These are phyloP conservation scores for Psammodynastes pulverulentus DNA, from an alignment of 2,113 vertebrate species.

Conservation along the genomic window DNA sequence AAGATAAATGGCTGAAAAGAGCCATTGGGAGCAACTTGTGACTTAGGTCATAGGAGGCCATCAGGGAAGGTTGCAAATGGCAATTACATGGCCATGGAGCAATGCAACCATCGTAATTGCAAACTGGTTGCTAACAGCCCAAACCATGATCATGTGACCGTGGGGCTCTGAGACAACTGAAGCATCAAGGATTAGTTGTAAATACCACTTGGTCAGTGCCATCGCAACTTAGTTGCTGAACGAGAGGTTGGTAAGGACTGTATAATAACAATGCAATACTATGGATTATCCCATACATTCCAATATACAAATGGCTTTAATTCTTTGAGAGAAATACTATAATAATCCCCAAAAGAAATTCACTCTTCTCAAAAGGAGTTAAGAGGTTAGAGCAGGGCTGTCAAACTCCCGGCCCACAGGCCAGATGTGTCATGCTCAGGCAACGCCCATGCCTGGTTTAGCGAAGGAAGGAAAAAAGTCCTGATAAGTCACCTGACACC, in stretches of 20 bases:
- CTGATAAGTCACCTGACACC: too few species aligned
- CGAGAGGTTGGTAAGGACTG: neutral
- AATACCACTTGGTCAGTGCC: neutral
- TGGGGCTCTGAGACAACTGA: neutral
- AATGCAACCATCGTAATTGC: too few species aligned
- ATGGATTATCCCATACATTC: neutral
- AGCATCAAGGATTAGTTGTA: neutral
- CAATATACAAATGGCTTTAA: neutral
- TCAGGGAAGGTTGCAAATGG: neutral
- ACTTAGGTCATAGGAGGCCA: neutral
- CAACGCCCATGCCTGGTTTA: too few species aligned
- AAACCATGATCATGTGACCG: too few species aligned
- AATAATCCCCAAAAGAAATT: neutral
- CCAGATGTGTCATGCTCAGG: too few species aligned
- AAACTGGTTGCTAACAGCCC: too few species aligned
- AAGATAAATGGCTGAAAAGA: neutral
- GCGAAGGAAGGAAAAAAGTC: too few species aligned
- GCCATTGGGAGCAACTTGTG: neutral
- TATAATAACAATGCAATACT: neutral
- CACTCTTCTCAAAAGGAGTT: neutral
- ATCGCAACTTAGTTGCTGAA: neutral
- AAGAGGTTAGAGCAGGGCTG: neutral
- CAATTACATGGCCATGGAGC: neutral
- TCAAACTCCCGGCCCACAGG: too few species aligned
- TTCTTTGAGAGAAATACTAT: neutral